Evolutionary conservation across 2,797 vertebrate species (phyloP), one percentile per base, ranked within the genome.

Genomic region (Etheostoma perlongum): DNA sequence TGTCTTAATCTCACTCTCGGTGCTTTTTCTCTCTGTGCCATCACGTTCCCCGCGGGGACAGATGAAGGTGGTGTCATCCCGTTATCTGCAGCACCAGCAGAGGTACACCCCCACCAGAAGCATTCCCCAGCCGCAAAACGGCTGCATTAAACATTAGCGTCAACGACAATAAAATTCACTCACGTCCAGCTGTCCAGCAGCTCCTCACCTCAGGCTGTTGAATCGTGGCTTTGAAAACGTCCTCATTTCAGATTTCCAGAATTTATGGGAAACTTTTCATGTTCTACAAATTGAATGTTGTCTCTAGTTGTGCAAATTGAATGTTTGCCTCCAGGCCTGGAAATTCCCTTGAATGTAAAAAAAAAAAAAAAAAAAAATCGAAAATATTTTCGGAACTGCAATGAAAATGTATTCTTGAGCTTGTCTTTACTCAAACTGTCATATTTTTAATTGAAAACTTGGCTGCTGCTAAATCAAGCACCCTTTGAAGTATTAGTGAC

Each of bases 401-500:
- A 54, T 69, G 71, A 72, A 83, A 83, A 79, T 79, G 25, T 86
- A 60, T 85, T 88, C 62, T 72, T 66, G 21, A 67, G 18, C 48
- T 76, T 60, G 18, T 21, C 27, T 51, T 5, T 66, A 23, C 54
- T 55, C 71, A 11, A 85, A 57, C 82, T 79, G 72, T 83, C 80
- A 71, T 71, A 59, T 81, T 86, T 79, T 82, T 83, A 66, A 86
- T 86, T 82, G 78, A 75, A 82, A 86, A 83, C 30, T 83, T 76
- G 77, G 74, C 79, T 57, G 70, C 82, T 52, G 69, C 76, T 25
- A 66, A 83, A 81, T 58, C 61, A 42, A 76, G 44, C 54, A 2
- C 30, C 46, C 81, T 89, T 90, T 89, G 89, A 92, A 88, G 83
- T 78, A 48, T 77, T 4, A 70, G 68, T 88, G 90, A 89, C 86